phyloP scores from a whole-genome alignment of 2,113 vertebrate genomes.

The Rafetus swinhoei region DNA sequence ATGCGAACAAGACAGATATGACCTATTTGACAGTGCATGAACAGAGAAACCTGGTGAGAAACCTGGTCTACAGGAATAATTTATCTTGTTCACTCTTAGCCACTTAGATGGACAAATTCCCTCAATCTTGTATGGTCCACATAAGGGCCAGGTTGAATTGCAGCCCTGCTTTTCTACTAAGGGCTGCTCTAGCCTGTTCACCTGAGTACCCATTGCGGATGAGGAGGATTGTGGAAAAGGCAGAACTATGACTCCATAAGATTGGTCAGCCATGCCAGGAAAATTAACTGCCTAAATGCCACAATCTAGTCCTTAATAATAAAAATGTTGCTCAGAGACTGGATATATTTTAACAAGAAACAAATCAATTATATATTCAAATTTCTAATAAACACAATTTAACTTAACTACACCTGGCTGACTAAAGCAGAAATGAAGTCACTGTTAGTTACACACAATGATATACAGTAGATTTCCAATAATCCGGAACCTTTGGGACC shows the following conservation, averaged over 20 bases:
- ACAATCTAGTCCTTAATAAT: not conserved
- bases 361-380: not conserved
- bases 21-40: not conserved
- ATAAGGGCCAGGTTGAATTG: not conserved
- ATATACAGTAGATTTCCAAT: not conserved
- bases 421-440: not conserved
- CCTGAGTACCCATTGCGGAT: rapidly evolving
- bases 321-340: not conserved
- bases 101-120: not conserved
- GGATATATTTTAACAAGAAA: not conserved
- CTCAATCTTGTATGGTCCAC: not conserved
- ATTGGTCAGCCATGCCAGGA: not conserved
- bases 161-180: rapidly evolving
- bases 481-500: too few species aligned
- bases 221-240: not conserved
- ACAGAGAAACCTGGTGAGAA: not conserved
- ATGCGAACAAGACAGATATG: not conserved
- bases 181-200: not conserved
- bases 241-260: rapidly evolving
- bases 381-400: not conserved
- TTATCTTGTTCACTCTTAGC: not conserved
- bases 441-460: not conserved
- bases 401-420: not conserved
- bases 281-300: not conserved
- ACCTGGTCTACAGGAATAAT: not conserved